Base-by-base conservation (phyloP, 2,797 vertebrate species). In the Hypotaenidia okinawae region DNA sequence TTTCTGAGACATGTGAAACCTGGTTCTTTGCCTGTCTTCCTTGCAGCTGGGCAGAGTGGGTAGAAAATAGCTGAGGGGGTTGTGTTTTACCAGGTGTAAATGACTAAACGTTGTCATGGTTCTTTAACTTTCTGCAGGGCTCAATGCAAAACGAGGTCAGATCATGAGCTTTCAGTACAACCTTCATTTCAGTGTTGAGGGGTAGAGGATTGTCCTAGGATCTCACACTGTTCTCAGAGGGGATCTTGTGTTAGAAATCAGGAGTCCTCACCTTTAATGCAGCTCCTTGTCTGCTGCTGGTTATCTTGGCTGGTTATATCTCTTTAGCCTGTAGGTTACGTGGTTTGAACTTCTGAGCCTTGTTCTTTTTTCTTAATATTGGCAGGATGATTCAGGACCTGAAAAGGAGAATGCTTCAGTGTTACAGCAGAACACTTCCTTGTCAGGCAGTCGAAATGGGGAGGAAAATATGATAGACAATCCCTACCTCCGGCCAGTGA, bases 391-490 rank as follows among this genome's bases (percentile, higher is more conserved):
- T 30, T 96, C 98, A 0, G 98, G 98, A 52, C 97, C 98, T 0
- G 99, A 99, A 96, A 99, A 99, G 96, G 99, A 99, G 94, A 99
- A 99, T 39, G 39, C 95, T 3, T 98, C 99, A 1, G 98, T 99
- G 84, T 98, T 99, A 87, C 99, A 99, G 92, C 99, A 99, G 91
- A 98, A 98, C 68, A 94, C 97, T 7, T 98, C 97, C 16, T 97
- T 99, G 83, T 96, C 99, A 0, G 98, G 99, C 27, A 95, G 97
- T 57, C 99, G 99, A 79, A 98, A 97, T 0, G 99, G 92, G 8
- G 99, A 99, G 70, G 99, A 99, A 84, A 99, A 97, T 21, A 14
- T 99, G 94, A 99, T 99, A 4, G 99, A 99, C 97, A 99, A 99
- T 76, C 99, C 99, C 13, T 99, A 99, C 67, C 98, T 99, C 37